A percentile compares a stretch with the other conserved stretches of the same genome.
Evolutionary conservation across 23 tunicate genomes (phyloP).

Genomic region (Aplidium turbinatum): DNA sequence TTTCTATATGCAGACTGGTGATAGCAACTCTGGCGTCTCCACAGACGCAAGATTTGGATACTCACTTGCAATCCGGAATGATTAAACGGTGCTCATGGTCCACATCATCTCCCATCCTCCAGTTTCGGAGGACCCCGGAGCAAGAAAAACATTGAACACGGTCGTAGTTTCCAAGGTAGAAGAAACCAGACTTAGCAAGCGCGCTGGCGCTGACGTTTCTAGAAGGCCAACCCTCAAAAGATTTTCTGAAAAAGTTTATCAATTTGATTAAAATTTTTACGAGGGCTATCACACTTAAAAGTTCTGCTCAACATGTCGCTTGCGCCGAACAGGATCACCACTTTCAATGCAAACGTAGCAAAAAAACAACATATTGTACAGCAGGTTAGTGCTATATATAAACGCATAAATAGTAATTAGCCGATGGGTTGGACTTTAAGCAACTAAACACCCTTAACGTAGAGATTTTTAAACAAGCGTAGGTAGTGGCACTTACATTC

Average conservation of each 20-base stretch:
- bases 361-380: too few species aligned
- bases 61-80: conserved; percentile 36
- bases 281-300: not conserved
- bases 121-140: conserved; percentile 34
- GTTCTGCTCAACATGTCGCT: not conserved
- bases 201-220: not conserved
- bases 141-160: conserved; percentile 41
- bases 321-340: too few species aligned
- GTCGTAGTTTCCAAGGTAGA: conserved; percentile 32
- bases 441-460: too few species aligned
- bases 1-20: too few species aligned
- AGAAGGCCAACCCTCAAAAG: conserved; percentile 27
- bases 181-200: conserved; percentile 22
- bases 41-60: too few species aligned
- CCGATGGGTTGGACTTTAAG: too few species aligned
- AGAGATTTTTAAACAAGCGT: too few species aligned
- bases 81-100: not conserved
- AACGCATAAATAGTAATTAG: too few species aligned
- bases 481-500: conserved; percentile 7
- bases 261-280: too few species aligned
- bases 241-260: conserved; percentile 25
- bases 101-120: conserved; percentile 16
- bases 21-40: too few species aligned
- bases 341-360: too few species aligned
- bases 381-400: too few species aligned